Conservation (phyloP, 2,888 invertebrate genomes). For the Apodemia hepburni region DNA sequence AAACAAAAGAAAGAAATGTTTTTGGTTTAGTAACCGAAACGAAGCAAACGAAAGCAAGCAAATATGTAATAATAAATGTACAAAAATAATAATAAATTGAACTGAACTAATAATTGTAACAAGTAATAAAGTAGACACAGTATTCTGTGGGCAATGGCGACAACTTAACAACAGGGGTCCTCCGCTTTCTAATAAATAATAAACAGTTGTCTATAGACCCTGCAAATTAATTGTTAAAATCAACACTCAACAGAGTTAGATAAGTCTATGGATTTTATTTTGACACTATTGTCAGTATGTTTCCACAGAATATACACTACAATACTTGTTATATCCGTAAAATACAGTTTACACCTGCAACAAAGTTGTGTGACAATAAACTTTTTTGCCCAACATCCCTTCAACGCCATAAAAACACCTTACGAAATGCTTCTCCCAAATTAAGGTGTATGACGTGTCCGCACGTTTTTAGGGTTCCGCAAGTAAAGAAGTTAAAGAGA, state of each 20-base stretch:
- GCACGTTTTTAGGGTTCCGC: slow-evolving; percentile 36
- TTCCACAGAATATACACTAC: slow-evolving; percentile 50
- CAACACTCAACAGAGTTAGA: not conserved
- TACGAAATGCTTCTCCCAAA: slow-evolving; percentile 50
- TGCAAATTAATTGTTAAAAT: slow-evolving; percentile 6
- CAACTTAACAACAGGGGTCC: not conserved
- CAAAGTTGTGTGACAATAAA: slow-evolving; percentile 43
- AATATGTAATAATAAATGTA: too few relatives aligned
- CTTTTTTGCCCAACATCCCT: slow-evolving; percentile 43
- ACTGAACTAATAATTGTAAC: not conserved
- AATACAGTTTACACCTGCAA: slow-evolving; percentile 56
- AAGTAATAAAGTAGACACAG: not conserved
- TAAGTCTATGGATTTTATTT: not conserved
- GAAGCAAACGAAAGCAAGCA: too few relatives aligned
- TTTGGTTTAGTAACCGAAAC: too few relatives aligned
- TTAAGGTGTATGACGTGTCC: slow-evolving; percentile 45
- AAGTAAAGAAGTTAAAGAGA: not conserved
- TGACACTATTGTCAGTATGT: not conserved
- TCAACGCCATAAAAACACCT: slow-evolving; percentile 57
- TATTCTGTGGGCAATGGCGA: not conserved
- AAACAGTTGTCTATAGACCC: not conserved
- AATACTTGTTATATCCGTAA: slow-evolving; percentile 40
- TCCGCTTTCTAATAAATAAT: not conserved
- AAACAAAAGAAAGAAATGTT: too few relatives aligned
- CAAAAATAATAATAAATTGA: too few relatives aligned